Base-by-base conservation (phyloP, 2,888 invertebrate species). In the Apomyelois bistriatella region DNA sequence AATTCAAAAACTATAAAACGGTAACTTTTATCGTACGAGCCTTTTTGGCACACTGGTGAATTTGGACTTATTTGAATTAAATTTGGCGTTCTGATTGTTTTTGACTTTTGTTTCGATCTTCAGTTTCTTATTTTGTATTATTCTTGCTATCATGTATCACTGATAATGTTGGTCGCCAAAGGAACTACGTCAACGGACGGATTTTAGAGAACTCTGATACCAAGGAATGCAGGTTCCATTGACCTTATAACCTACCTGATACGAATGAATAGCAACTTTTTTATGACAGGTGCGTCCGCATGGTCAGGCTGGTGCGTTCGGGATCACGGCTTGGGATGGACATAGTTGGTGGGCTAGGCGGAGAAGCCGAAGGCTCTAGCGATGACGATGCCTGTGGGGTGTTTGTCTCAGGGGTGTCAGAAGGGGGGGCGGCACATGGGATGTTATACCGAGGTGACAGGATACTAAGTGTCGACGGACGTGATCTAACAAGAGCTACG, bases 391-490 rank as follows among this genome's bases (percentile, higher is more conserved):
- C 89, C 7, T 90, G 81, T 58, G 91, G 91, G 2, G 91, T 91
- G 2, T 91, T 90, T 57, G 91, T 91, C 7, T 90, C 90, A 0
- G 90, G 91, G 0, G 87, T 90, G 0, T 76, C 88, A 0, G 70
- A 74, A 12, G 84, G 80, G 1, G 91, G 91, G 0, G 82, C 91
- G 7, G 91, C 91, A 0, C 84, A 80, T 42, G 90, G 91, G 3
- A 85, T 90, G 79, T 69, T 93, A 37, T 91, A 94, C 79, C 92
- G 94, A 58, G 95, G 95, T 6, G 95, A 95, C 73, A 88, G 94
- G 58, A 94, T 95, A 70, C 79, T 95, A 49, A 94, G 94, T 73
- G 95, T 96, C 9, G 95, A 95, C 75, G 95, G 94, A 13, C 84
- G 93, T 17, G 95, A 95, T 74, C 81, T 96, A 42, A 90, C 94